Conservation (phyloP, 2,797 vertebrate genomes). For the Gymnothorax javanicus region DNA sequence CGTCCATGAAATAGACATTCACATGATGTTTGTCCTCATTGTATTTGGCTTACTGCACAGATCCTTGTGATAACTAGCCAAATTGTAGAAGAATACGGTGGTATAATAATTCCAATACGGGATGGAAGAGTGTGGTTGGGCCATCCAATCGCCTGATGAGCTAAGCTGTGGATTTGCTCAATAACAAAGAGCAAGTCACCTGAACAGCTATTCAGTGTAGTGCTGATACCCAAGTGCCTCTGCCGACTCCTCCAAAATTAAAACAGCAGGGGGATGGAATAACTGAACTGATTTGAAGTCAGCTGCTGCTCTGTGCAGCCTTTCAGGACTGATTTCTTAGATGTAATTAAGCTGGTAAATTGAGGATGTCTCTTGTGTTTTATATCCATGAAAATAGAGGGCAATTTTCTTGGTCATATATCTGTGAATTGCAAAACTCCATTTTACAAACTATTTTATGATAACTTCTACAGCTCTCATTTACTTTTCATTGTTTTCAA, state of each 20-base stretch:
- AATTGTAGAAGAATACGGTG: background rate
- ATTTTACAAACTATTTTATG: background rate
- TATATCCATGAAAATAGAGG: background rate
- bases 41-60: background rate
- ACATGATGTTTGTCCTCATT: background rate
- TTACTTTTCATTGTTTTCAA: background rate
- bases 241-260: background rate
- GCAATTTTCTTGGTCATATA: background rate
- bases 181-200: background rate
- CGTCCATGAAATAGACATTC: background rate
- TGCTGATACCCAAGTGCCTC: background rate
- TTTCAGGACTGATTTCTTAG: constrained; percentile 1
- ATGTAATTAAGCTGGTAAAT: background rate
- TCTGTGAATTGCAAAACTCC: background rate
- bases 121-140: background rate
- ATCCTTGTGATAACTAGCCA: background rate
- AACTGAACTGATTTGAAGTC: background rate
- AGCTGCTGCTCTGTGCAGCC: background rate
- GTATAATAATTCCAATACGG: background rate
- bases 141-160: background rate
- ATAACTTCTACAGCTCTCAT: background rate
- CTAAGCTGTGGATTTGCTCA: background rate
- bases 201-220: background rate
- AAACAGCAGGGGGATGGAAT: background rate
- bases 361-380: constrained; percentile 9